Base-by-base conservation (phyloP, 92 coral and sea anemone genomes). In the Blastomussa wellsi region DNA sequence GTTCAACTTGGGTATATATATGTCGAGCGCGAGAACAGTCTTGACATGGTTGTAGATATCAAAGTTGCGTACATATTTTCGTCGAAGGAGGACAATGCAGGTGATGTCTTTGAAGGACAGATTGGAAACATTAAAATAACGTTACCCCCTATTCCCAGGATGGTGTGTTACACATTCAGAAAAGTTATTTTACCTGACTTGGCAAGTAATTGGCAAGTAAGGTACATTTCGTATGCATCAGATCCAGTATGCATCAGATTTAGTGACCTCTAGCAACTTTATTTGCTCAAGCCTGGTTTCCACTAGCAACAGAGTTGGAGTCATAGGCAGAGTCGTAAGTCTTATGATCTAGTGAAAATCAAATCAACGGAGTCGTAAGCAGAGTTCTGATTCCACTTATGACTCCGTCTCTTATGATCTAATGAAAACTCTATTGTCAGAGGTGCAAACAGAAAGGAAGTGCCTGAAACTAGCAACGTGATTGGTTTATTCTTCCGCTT, bases 121-220 rank as follows among this genome's bases (percentile, higher is more conserved):
- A n/a, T n/a, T n/a, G n/a, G n/a, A 24, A 94, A 94, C 82, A 93
- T 94, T 29, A 94, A 89, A 76, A 85, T 94, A 28, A 86, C 85
- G 55, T 68, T 79, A 20, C 69, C 89, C 41, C 90, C 86, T 28
- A 72, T 81, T 41, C 93, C 92, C 12, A 83, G 86, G 31, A 80
- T 92, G 24, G 70, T 86, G 24, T 85, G 79, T 41, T 94, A 88
- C 81, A 89, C 93, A 10, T 94, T 94, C 70, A 88, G 98, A 74
- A 94, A 78, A 80, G 81, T 70, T 75, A n/a, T 89, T 76, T 82
- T 89, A 13, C 64, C 93, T 39, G 80, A 73, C 20, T 59, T 73
- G 19, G 81, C 48, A 16, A 74, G 36, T 64, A 57, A 31, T n/a
- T 83, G 87, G 87, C 80, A 83, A 24, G 80, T 83, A 24, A 78